Evolutionary conservation across 1,140 invertebrate genomes (phyloP), one percentile per base, ranked within the genome.

Genomic region (Caenorhabditis tropicalis): DNA sequence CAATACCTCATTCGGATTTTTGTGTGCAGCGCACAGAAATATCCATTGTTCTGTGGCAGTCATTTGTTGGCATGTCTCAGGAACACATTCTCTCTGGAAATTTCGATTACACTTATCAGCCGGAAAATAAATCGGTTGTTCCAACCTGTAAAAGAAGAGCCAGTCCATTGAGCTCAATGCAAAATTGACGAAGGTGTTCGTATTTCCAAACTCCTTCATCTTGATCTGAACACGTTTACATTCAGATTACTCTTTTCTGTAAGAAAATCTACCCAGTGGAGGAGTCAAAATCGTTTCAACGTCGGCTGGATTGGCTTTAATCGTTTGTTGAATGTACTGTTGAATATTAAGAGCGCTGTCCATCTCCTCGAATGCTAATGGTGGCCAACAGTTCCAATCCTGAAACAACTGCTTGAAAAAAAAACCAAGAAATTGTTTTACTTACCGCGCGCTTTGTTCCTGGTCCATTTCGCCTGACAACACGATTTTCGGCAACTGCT

Each of bases 141-240:
- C n/a, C 19, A 2, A 92, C 92, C 89, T 94, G 93, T 65, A 94
- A 88, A 94, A 94, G 92, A 0, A 99, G 97, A 48, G 98, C 97
- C 84, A 99, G 92, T 58, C 96, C 97, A 93, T 99, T 99, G 31
- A 99, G 92, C 92, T 99, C 97, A 96, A 99, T 97, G 92, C 97
- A 99, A 48, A 89, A 79, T 81, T 92, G 95, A 93, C 95, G 94
- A 46, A 99, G 93, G 93, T 99, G 98, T 93, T 99, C 98, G 92
- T 99, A 99, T 93, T 99, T 99, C 98, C 98, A 99, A 12, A 99
- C 97, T 48, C 97, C 97, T 92, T 99, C 97, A 92, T 99, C 98
- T 56, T 84, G 74, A 79, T 81, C 48, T 56, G 48, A 51, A 51
- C 0, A 56, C 6, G 19, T 56, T 24, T 24, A 58, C 31, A 21